Evolutionary conservation across 2,797 vertebrate species (phyloP).

Genomic region (Schizothorax lantsangensis): DNA sequence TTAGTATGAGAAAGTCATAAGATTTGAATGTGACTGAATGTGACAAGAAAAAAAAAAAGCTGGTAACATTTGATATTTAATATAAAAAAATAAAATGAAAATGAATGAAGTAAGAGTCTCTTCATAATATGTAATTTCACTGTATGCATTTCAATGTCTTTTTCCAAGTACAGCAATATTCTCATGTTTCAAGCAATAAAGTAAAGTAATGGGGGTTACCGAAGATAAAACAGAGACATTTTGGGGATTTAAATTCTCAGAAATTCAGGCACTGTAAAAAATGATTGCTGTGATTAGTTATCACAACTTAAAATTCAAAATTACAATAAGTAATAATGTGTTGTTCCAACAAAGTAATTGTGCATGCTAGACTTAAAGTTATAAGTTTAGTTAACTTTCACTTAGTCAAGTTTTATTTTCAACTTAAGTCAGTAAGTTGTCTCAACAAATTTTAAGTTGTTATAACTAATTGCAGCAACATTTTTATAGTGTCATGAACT

Average conservation of each 20-base stretch:
- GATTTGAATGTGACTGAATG: neutral
- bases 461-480: too few species aligned
- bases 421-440: too few species aligned
- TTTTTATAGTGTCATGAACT: neutral
- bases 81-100: neutral
- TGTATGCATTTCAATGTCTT: neutral
- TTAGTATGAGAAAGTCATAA: neutral
- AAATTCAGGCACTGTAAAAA: neutral
- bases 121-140: neutral
- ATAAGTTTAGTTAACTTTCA: too few species aligned
- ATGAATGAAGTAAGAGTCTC: neutral
- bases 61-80: neutral
- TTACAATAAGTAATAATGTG: too few species aligned
- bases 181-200: neutral
- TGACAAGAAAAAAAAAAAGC: neutral
- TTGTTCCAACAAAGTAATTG: too few species aligned
- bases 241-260: neutral
- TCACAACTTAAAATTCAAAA: too few species aligned
- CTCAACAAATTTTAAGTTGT: too few species aligned
- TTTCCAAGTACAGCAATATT: neutral
- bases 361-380: too few species aligned
- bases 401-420: too few species aligned
- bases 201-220: neutral
- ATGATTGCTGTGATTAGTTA: too few species aligned
- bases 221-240: neutral